A percentile compares a stretch with the other conserved stretches of the same genome.
phyloP scores from a whole-genome alignment of 1,140 invertebrate genomes.

The Oryctes rhinoceros region DNA sequence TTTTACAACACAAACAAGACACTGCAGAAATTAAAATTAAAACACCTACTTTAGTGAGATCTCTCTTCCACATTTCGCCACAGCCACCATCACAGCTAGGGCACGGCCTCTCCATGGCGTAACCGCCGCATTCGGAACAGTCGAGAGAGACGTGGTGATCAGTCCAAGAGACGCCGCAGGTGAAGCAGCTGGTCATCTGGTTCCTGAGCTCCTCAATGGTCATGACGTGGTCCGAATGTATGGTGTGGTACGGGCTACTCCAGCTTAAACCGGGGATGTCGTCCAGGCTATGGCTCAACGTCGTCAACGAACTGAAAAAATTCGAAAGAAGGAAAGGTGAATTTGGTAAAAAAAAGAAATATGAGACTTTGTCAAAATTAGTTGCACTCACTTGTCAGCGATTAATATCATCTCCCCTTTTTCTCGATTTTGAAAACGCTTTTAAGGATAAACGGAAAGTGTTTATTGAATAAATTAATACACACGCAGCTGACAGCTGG shows the following conservation, averaged over 20 bases:
- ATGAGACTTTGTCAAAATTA: no score
- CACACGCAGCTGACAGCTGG: no score
- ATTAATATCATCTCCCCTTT: no score
- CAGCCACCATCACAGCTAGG: conserved; percentile 81
- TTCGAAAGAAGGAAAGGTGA: not conserved
- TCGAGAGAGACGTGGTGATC: conserved; percentile 82
- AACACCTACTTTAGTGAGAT: conserved; percentile 75
- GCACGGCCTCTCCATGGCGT: conserved; percentile 79
- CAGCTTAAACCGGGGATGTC: conserved; percentile 53
- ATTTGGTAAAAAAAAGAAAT: conserved; percentile 8
- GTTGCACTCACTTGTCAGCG: no score
- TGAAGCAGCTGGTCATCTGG: conserved; percentile 78
- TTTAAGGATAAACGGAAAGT: no score
- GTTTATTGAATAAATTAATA: no score
- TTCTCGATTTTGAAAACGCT: no score
- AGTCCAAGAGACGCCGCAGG: conserved; percentile 84
- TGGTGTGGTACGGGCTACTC: conserved; percentile 46
- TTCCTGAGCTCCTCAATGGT: conserved; percentile 78
- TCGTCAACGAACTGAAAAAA: conserved; percentile 56
- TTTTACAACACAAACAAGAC: no score
- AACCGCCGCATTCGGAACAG: conserved; percentile 85
- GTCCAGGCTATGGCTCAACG: conserved; percentile 58
- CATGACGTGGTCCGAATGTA: conserved; percentile 63
- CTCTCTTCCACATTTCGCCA: conserved; percentile 76
- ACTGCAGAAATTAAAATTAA: no score